phyloP scores from a whole-genome alignment of 2,113 vertebrate species.

The Halichoeres trimaculatus region DNA sequence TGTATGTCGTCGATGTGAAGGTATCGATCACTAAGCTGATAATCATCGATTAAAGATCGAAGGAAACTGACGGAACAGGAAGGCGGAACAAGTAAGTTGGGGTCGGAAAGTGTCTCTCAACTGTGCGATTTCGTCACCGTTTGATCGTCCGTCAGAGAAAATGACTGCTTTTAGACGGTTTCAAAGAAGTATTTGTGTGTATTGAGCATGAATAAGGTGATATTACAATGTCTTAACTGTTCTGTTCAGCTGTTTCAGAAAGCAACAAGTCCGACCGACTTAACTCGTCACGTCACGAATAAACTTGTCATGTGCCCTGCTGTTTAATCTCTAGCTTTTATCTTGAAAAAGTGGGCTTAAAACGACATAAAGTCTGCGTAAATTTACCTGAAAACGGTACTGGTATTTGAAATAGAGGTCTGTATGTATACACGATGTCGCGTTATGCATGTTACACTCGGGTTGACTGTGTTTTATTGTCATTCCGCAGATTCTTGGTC shows the following conservation, averaged over 20 bases:
- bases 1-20: slow-evolving; percentile 8
- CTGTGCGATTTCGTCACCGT: slow-evolving; percentile 59
- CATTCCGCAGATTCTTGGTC: slow-evolving; percentile 50
- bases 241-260: not conserved
- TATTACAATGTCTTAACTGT: not conserved
- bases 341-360: slow-evolving; percentile 8
- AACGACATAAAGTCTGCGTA: not conserved
- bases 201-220: not conserved
- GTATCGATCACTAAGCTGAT: slow-evolving; percentile 15
- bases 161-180: not conserved
- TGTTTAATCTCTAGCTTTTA: slow-evolving; percentile 67
- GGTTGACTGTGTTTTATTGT: slow-evolving; percentile 46
- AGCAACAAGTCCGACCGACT: slow-evolving; percentile 75
- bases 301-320: slow-evolving; percentile 73
- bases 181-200: not conserved
- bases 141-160: slow-evolving; percentile 1
- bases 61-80: slow-evolving; percentile 74
- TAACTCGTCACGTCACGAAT: slow-evolving; percentile 55
- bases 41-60: slow-evolving; percentile 41
- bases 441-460: not conserved
- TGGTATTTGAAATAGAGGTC: not conserved
- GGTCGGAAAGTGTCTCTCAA: slow-evolving; percentile 75
- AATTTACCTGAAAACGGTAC: too few species aligned
- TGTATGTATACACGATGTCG: rapidly evolving
- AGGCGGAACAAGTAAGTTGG: slow-evolving; percentile 85